A percentile compares a stretch with the other conserved stretches of the same genome.
phyloP scores from a whole-genome alignment of 2,113 vertebrate species.

The Neofelis nebulosa region DNA sequence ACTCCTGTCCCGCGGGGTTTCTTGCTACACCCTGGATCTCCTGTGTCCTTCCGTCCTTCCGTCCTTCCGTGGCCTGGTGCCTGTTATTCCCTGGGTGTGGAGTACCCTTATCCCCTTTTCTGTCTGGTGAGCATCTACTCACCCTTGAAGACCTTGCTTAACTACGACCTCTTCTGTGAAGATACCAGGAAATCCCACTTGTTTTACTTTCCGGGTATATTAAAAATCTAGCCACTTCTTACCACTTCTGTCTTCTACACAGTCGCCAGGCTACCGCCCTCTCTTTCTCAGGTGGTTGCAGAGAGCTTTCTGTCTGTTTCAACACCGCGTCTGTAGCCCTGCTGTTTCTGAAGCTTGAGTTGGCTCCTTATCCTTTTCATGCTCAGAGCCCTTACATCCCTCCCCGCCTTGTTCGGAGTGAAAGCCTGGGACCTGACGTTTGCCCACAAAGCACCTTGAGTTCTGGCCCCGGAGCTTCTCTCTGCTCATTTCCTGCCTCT shows the following conservation, averaged over 20 bases:
- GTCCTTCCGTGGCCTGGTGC: not conserved
- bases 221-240: not conserved
- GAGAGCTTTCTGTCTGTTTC: accelerated
- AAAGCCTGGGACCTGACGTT: not conserved
- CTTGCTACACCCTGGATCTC: not conserved
- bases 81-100: not conserved
- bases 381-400: not conserved
- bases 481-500: not conserved
- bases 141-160: not conserved
- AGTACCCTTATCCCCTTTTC: not conserved
- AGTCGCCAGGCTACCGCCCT: accelerated
- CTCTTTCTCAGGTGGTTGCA: not conserved
- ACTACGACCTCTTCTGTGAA: not conserved
- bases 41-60: too few relatives aligned
- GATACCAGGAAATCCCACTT: not conserved
- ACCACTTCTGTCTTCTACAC: accelerated
- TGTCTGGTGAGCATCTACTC: not conserved
- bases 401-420: not conserved
- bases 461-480: too few relatives aligned
- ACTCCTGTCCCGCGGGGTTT: accelerated
- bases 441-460: not conserved
- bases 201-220: not conserved
- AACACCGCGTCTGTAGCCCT: not conserved
- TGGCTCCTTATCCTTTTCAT: not conserved
- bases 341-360: not conserved